Base-by-base conservation (phyloP, 2,888 invertebrate genomes). In the Lordiphosa fenestrarum region DNA sequence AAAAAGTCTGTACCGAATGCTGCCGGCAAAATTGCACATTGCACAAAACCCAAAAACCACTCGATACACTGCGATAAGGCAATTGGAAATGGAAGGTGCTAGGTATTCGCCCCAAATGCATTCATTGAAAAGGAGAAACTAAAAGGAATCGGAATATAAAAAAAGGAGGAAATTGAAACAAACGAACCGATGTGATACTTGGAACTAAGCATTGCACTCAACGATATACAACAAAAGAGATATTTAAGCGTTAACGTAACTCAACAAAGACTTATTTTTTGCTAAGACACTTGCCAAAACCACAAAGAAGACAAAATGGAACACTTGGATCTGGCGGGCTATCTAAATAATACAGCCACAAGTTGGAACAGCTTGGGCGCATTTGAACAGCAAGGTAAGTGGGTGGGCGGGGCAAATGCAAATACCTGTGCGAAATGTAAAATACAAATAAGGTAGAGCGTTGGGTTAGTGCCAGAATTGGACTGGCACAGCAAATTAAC, bases 331-430 rank as follows among this genome's bases (percentile, higher is more conserved):
- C 75, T 89, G 57, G 89, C 88, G 35, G 88, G 87, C 49, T 86
- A 87, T 63, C 53, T 86, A 54, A 73, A 76, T 25, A 74, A 77
- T 42, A 72, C 85, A 46, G 74, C 86, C 37, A 70, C 86, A 42
- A 81, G 72, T 53, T 89, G 88, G 88, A 86, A 86, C 23, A 50
- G 44, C 67, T 41, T 88, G 55, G 83, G 87, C 39, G 71, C 74
- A 55, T 88, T 89, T 59, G 88, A 89, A 56, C 89, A 89, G 60
- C 89, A 89, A 88, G 89, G 89, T 89, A 54, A 80, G 85, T 73
- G 40, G 21, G 19, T 10, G 4, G 21, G 40, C 5, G 10, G 19
- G 9, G 25, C 7, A 25, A 19, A 1, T n/a, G n/a, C 10, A 21
- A 30, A 10, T 30, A 30, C 30, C 30, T 30, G 9, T 30, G 30